phyloP scores from a whole-genome alignment of 2,888 invertebrate genomes.

The Dicycla oo region DNA sequence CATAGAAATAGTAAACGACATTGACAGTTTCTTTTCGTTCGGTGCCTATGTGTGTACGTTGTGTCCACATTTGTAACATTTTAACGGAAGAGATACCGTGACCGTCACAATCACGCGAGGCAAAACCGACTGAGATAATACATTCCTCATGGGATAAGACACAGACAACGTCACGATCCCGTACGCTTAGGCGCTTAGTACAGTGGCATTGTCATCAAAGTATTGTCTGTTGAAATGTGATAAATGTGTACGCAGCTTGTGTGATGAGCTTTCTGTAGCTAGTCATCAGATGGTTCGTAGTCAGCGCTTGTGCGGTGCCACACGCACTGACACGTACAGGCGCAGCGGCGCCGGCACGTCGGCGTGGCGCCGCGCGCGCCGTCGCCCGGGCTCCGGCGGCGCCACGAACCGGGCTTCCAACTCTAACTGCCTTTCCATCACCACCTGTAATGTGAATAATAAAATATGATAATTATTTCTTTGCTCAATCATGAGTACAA shows the following conservation, averaged over 20 bases:
- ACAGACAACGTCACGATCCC: background rate
- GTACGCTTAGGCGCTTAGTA: too few relatives aligned
- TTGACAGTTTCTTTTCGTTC: background rate
- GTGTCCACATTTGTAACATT: conserved; percentile 1
- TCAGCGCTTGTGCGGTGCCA: conserved; percentile 70
- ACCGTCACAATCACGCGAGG: background rate
- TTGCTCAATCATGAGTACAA: background rate
- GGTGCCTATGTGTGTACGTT: background rate
- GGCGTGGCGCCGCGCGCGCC: conserved; percentile 68
- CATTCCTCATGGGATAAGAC: background rate
- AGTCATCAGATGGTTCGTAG: conserved; percentile 54
- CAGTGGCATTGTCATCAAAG: background rate
- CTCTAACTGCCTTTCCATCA: conserved; percentile 80
- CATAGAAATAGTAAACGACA: background rate
- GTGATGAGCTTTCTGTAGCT: conserved; percentile 23
- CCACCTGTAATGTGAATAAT: conserved; percentile 40
- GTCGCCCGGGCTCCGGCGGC: conserved; percentile 43
- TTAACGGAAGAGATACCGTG: conserved; percentile 6
- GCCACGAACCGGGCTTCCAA: conserved; percentile 83
- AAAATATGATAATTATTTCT: background rate
- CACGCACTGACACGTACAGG: conserved; percentile 79
- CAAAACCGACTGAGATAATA: background rate
- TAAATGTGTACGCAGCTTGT: background rate
- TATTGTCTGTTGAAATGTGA: background rate
- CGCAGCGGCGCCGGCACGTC: conserved; percentile 78